Evolutionary conservation across 2,113 vertebrate genomes (phyloP).

Genomic region (Salvelinus alpinus): DNA sequence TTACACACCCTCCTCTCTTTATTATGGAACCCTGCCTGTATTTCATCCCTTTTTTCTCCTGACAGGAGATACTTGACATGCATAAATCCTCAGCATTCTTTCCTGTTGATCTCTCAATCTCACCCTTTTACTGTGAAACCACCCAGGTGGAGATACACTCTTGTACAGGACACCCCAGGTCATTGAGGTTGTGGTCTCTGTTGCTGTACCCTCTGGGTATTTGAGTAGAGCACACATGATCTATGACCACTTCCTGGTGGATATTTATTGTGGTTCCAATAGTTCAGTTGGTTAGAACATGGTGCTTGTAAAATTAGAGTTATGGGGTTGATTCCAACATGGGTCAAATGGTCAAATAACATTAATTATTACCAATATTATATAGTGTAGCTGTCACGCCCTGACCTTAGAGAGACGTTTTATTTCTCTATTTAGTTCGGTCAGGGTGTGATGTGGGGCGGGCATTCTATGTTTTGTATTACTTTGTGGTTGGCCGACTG

Average conservation of each 20-base stretch:
- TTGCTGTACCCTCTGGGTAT: slow-evolving; percentile 29
- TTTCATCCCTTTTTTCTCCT: slow-evolving; percentile 33
- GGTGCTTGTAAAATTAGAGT: no score
- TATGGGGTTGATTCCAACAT: no score
- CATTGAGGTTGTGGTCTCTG: slow-evolving; percentile 4
- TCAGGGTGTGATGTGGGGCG: no score
- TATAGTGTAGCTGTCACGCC: background rate
- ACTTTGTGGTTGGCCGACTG: no score
- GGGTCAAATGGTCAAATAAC: no score
- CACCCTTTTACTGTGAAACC: slow-evolving; percentile 9
- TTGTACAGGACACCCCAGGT: slow-evolving; percentile 1
- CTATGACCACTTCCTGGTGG: no score
- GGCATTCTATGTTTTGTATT: no score
- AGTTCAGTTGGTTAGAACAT: no score
- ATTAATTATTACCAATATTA: no score
- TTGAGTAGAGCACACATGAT: slow-evolving; percentile 34
- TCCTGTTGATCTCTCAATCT: slow-evolving; percentile 33
- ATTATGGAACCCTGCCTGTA: slow-evolving; percentile 49
- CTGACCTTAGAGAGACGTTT: no score
- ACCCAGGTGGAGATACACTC: slow-evolving; percentile 46
- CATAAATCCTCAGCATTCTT: slow-evolving; percentile 53
- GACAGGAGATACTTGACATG: slow-evolving; percentile 55
- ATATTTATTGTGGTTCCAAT: no score
- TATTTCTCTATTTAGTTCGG: no score
- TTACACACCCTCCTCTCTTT: slow-evolving; percentile 46